Conservation (phyloP, 2,797 vertebrate genomes). For the Phoxinus dragarum region DNA sequence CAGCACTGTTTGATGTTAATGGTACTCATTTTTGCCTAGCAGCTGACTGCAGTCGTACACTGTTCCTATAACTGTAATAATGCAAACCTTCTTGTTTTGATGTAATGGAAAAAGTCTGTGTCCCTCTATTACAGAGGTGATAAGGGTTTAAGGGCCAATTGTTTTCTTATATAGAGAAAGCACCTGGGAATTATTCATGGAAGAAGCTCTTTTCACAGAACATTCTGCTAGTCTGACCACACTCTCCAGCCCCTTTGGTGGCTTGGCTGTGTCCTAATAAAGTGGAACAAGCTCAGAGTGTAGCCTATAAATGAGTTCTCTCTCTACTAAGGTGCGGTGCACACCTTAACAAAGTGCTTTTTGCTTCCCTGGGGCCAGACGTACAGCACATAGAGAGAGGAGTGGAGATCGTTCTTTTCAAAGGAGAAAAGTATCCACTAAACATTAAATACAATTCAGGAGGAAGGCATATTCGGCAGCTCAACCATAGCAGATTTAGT, state of each 20-base stretch:
- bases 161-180: conserved; percentile 37
- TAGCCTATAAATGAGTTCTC: conserved; percentile 55
- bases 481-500: background rate
- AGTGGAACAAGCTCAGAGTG: conserved; percentile 50
- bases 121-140: conserved; percentile 40
- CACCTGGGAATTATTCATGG: conserved; percentile 42
- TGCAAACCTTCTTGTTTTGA: conserved; percentile 40
- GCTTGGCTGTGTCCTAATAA: conserved; percentile 48
- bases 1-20: conserved; percentile 40
- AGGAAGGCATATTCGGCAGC: background rate
- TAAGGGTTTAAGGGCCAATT: conserved; percentile 26
- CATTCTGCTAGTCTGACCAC: conserved; percentile 32
- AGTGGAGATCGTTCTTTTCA: conserved; percentile 18
- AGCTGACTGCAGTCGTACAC: conserved; percentile 29
- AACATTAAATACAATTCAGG: conserved; percentile 18
- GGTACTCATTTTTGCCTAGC: conserved; percentile 31
- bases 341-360: conserved; percentile 47
- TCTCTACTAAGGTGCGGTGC: conserved; percentile 10
- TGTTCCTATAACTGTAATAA: conserved; percentile 34
- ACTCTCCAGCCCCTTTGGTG: conserved; percentile 41
- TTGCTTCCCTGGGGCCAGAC: conserved; percentile 26
- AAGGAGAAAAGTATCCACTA: conserved; percentile 18
- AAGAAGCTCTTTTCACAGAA: conserved; percentile 48
- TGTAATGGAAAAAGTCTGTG: conserved; percentile 32
- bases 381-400: conserved; percentile 4